Evolutionary conservation across 1,140 invertebrate genomes (phyloP).

Genomic region (Scaptomyza graminum): DNA sequence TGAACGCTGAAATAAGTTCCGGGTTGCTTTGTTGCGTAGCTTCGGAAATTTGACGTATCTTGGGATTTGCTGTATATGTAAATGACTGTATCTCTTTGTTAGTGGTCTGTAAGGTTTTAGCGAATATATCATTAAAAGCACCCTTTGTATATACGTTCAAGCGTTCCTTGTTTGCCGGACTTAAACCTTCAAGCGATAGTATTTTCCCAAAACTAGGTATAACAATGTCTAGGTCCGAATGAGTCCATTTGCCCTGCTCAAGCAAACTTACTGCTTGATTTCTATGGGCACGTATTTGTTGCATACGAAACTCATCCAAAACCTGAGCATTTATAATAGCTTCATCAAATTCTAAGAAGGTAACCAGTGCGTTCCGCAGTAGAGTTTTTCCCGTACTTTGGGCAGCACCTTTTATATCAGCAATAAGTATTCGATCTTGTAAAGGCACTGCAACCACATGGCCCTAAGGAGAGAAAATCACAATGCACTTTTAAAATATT

Average conservation of each 20-base stretch:
- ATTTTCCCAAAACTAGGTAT: background rate
- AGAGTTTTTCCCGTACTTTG: background rate
- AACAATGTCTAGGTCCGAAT: background rate
- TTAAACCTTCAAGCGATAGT: background rate
- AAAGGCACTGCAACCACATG: background rate
- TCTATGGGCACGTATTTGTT: background rate
- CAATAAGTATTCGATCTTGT: background rate
- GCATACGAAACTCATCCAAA: background rate
- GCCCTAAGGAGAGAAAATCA: slow-evolving; percentile 2
- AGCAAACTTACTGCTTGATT: background rate
- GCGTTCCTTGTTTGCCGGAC: background rate
- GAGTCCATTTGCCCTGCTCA: too few relatives aligned
- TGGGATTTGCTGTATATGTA: background rate
- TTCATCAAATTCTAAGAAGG: background rate
- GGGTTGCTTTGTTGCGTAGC: slow-evolving; percentile 13
- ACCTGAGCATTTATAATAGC: background rate
- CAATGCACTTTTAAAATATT: background rate
- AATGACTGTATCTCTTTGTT: background rate
- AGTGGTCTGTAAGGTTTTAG: background rate
- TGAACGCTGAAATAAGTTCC: slow-evolving; percentile 2
- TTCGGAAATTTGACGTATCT: slow-evolving; percentile 9
- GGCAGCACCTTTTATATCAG: background rate
- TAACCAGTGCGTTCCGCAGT: background rate
- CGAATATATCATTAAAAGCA: background rate
- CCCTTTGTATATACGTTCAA: background rate